Percentiles rank a stretch among this genome's conserved stretches.
Evolutionary conservation across 2,888 invertebrate species (phyloP).

Genomic region (Dugesia japonica): DNA sequence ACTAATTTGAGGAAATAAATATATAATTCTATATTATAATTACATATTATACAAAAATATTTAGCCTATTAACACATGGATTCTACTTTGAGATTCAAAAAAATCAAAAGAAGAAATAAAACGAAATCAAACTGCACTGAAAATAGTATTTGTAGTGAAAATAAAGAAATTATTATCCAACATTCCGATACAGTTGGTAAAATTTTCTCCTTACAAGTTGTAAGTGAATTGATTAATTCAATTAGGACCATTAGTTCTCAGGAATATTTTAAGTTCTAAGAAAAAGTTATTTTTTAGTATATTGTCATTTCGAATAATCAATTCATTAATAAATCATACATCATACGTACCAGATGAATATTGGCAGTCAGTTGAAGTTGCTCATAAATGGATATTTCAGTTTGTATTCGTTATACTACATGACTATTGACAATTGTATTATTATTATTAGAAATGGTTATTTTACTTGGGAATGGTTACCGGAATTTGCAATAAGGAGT

Average conservation of each 20-base stretch:
- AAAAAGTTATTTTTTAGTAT: constrained; percentile 41
- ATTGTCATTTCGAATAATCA: constrained; percentile 41
- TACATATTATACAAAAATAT: no score
- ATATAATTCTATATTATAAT: no score
- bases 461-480: constrained; percentile 84
- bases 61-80: no score
- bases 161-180: not conserved
- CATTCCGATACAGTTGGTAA: not conserved
- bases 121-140: not conserved
- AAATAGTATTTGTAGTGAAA: not conserved
- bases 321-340: constrained; percentile 58
- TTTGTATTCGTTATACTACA: constrained; percentile 40
- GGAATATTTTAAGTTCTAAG: constrained; percentile 41
- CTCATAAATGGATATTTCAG: constrained; percentile 69
- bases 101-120: not conserved
- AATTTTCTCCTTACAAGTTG: no score
- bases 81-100: not conserved
- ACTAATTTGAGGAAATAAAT: no score
- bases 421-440: no score
- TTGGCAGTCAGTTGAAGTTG: constrained; percentile 85
- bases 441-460: constrained; percentile 57
- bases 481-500: constrained; percentile 60
- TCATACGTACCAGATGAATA: constrained; percentile 86
- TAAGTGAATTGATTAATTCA: no score
- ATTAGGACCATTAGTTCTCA: constrained; percentile 39